Conservation (phyloP, 2,888 invertebrate genomes). For the Phorcus lineatus region DNA sequence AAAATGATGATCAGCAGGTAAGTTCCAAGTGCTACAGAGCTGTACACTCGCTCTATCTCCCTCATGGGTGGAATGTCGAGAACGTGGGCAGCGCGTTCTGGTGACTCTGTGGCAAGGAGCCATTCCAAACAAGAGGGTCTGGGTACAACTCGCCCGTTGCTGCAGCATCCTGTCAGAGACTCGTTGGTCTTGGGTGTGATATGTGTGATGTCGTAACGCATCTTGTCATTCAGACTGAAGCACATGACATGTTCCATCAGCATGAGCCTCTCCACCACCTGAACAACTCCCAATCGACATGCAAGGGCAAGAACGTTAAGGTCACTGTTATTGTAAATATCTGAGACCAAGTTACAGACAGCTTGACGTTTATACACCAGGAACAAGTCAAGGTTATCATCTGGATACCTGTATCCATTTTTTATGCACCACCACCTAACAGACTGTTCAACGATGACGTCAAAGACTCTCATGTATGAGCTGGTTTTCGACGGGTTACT, state of each 20-base stretch:
- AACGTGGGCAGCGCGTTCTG: conserved; percentile 60
- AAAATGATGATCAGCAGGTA: conserved; percentile 63
- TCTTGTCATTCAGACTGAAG: conserved; percentile 39
- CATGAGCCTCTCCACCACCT: conserved; percentile 60
- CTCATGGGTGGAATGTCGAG: conserved; percentile 67
- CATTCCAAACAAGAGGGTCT: conserved; percentile 65
- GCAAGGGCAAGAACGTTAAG: conserved; percentile 63
- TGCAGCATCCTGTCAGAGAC: conserved; percentile 22
- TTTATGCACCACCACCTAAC: conserved; percentile 68
- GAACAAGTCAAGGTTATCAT: conserved; percentile 51
- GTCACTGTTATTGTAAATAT: conserved; percentile 59
- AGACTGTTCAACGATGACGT: conserved; percentile 49
- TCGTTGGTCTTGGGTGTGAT: conserved; percentile 59
- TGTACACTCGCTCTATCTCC: conserved; percentile 65
- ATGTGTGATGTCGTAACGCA: conserved; percentile 65
- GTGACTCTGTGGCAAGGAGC: conserved; percentile 56
- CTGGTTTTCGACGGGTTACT: conserved; percentile 39
- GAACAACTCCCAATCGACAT: conserved; percentile 57
- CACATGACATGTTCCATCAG: conserved; percentile 62
- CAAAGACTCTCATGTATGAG: conserved; percentile 52
- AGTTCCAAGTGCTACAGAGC: conserved; percentile 63
- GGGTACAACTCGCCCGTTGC: conserved; percentile 30
- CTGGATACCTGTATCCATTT: conserved; percentile 53
- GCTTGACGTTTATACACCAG: conserved; percentile 51
- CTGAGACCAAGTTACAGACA: conserved; percentile 53